Evolutionary conservation across 2,797 vertebrate species (phyloP).

Genomic region (Enteromius unitaeniatus): DNA sequence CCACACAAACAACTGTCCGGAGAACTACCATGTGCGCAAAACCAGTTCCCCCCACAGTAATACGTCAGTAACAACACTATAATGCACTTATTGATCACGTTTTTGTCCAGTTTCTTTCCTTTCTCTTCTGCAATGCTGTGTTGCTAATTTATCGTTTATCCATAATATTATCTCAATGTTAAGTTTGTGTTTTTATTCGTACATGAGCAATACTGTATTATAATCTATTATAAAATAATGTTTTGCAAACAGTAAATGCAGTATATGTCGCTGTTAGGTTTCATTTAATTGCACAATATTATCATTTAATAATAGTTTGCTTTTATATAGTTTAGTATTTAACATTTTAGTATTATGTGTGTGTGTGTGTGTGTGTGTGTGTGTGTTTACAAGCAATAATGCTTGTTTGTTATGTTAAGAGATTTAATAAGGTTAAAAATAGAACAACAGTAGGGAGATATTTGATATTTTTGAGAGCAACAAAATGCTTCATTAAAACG

Average conservation of each 20-base stretch:
- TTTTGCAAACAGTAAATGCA: neutral
- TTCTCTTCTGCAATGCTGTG: neutral
- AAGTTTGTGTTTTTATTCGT: neutral
- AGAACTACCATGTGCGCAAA: slow-evolving; percentile 32
- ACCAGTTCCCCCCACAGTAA: slow-evolving; percentile 29
- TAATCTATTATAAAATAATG: neutral
- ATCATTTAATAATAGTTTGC: neutral
- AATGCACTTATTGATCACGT: neutral
- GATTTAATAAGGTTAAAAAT: neutral
- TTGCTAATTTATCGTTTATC: neutral
- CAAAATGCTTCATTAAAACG: neutral
- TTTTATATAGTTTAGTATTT: neutral
- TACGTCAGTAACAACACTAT: neutral
- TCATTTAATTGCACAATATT: neutral
- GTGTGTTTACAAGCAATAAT: neutral
- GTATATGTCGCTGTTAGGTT: neutral
- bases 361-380: neutral
- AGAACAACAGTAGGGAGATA: neutral
- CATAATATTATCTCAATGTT: neutral
- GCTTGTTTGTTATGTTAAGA: neutral
- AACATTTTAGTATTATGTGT: neutral
- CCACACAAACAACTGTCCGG: slow-evolving; percentile 66
- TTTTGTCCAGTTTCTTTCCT: neutral
- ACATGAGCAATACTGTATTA: neutral
- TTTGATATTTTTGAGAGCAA: neutral